Evolutionary conservation across 2,113 vertebrate genomes (phyloP).

Genomic region (Dicrurus megarhynchus): DNA sequence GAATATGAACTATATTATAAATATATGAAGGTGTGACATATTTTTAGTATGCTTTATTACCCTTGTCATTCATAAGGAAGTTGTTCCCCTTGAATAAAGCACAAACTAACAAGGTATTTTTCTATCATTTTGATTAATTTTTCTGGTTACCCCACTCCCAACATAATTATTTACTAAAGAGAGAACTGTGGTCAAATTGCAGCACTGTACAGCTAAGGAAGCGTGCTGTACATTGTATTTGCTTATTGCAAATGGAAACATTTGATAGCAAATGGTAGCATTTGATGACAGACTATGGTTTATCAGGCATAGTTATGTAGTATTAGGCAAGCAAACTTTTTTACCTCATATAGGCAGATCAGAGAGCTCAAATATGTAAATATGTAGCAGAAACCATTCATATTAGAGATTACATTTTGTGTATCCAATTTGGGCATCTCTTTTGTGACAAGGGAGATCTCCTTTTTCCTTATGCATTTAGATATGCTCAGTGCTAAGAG

Average conservation of each 20-base stretch:
- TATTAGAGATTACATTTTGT: background rate
- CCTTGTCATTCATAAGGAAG: background rate
- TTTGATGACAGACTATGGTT: background rate
- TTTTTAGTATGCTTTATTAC: background rate
- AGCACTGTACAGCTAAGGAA: background rate
- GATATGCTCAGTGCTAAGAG: background rate
- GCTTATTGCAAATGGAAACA: background rate
- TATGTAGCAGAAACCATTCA: background rate
- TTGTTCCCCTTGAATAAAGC: background rate
- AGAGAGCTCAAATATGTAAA: background rate
- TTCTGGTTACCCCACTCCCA: background rate
- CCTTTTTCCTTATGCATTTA: background rate
- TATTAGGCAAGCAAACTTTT: background rate
- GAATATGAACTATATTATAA: background rate
- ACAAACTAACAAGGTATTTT: background rate
- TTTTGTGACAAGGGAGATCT: background rate
- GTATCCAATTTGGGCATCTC: background rate
- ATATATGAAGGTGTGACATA: background rate
- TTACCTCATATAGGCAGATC: background rate
- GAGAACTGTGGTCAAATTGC: background rate
- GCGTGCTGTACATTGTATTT: rapidly evolving
- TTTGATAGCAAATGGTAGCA: too few species aligned
- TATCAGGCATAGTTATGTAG: background rate
- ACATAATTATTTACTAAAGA: background rate
- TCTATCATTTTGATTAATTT: background rate